phyloP scores from a whole-genome alignment of 2,113 vertebrate genomes.

The Oceanites oceanicus region DNA sequence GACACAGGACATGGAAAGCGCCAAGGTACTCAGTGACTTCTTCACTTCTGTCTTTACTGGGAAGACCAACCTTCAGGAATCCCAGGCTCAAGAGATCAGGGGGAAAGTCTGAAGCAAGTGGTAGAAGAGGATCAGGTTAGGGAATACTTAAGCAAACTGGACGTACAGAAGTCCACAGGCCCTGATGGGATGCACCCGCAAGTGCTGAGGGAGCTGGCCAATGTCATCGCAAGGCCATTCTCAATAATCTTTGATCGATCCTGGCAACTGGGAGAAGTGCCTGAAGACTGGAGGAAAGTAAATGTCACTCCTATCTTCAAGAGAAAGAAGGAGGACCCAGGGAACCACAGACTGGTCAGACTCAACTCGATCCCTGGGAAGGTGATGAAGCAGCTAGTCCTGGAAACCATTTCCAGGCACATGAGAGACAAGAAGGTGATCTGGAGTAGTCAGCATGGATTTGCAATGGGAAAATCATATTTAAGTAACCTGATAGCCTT shows the following conservation, averaged over 20 bases:
- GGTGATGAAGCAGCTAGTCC: too few relatives aligned
- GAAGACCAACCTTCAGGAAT: neutral
- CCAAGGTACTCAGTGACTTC: neutral
- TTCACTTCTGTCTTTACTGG: neutral
- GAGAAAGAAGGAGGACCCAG: too few relatives aligned
- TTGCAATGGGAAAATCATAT: neutral
- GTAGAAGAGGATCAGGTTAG: neutral
- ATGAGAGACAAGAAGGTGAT: neutral
- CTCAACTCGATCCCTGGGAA: too few relatives aligned
- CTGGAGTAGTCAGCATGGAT: neutral
- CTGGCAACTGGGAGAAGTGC: neutral
- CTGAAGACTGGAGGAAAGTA: neutral
- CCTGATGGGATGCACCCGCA: neutral
- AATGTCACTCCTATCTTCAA: neutral
- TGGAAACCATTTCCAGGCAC: neutral
- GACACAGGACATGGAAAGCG: neutral
- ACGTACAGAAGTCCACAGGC: neutral
- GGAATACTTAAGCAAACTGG: neutral
- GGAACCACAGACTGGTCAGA: too few relatives aligned
- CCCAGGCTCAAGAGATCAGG: neutral
- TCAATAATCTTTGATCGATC: neutral
- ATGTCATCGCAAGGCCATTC: neutral
- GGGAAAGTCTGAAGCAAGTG: neutral
- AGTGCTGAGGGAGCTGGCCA: neutral
- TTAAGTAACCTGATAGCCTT: neutral